A percentile compares a stretch with the other conserved stretches of the same genome.
Conservation (phyloP, 2,888 invertebrate genomes). For the Apamea monoglypha region DNA sequence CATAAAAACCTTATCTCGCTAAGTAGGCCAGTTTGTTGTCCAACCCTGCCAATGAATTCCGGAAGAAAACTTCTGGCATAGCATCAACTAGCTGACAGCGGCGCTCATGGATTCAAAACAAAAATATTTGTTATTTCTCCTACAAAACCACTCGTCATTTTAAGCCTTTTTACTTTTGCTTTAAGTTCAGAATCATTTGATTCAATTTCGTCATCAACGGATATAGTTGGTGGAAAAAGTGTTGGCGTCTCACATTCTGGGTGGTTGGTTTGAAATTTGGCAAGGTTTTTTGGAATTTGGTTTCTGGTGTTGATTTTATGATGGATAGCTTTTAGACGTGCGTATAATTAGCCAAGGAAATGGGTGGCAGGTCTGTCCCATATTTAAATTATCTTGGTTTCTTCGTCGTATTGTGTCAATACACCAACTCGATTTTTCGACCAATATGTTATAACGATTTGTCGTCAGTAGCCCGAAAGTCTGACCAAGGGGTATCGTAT, state of each 20-base stretch:
- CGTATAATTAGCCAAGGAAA: constrained; percentile 23
- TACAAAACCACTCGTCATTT: constrained; percentile 32
- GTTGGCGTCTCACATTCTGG: constrained; percentile 67
- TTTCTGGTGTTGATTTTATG: constrained; percentile 62
- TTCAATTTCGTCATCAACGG: constrained; percentile 57
- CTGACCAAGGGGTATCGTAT: too few species aligned
- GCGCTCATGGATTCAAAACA: constrained; percentile 64
- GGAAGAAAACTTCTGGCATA: constrained; percentile 77
- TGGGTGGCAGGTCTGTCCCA: background rate
- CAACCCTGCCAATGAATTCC: constrained; percentile 71
- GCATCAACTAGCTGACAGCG: constrained; percentile 75
- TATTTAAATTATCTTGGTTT: background rate
- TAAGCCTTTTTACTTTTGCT: constrained; percentile 34
- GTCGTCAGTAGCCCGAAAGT: too few species aligned
- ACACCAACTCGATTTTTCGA: background rate
- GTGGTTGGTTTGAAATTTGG: constrained; percentile 55
- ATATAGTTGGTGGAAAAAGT: constrained; percentile 56
- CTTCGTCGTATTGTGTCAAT: background rate
- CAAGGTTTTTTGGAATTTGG: constrained; percentile 51
- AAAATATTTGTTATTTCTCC: constrained; percentile 55
- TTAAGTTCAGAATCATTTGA: constrained; percentile 56
- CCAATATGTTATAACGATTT: too few species aligned
- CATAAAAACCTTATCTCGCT: constrained; percentile 55
- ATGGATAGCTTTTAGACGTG: constrained; percentile 61
- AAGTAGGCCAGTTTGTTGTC: constrained; percentile 63